phyloP scores from a whole-genome alignment of 2,888 invertebrate genomes.

The Carabus problematicus region DNA sequence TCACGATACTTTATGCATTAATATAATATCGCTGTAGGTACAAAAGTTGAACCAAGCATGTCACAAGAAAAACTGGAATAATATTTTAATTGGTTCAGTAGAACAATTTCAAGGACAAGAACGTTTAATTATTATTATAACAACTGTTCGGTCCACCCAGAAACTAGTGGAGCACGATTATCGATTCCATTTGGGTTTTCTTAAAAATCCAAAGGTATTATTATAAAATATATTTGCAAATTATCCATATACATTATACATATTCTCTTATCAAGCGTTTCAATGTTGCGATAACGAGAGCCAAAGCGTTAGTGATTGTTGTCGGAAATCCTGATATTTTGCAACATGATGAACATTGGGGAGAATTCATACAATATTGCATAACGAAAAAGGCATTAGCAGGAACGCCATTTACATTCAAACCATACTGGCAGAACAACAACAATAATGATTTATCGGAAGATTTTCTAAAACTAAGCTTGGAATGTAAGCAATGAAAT shows the following conservation, averaged over 20 bases:
- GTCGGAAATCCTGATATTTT: conserved; percentile 63
- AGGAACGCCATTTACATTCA: conserved; percentile 52
- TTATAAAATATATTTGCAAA: conserved; percentile 14
- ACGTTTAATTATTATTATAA: conserved; percentile 77
- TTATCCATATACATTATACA: conserved; percentile 9
- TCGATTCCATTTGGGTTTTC: conserved; percentile 61
- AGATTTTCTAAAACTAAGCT: conserved; percentile 36
- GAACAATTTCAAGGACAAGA: conserved; percentile 90
- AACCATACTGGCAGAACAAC: conserved; percentile 11
- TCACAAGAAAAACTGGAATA: conserved; percentile 52
- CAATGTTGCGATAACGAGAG: conserved; percentile 76
- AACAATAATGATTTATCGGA: conserved; percentile 24
- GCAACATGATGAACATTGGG: conserved; percentile 57
- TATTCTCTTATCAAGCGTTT: conserved; percentile 65
- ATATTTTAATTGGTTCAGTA: conserved; percentile 76
- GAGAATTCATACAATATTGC: conserved; percentile 56
- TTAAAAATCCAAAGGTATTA: conserved; percentile 64
- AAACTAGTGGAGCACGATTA: conserved; percentile 62
- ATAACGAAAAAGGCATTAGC: conserved; percentile 53
- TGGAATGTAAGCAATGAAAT: conserved; percentile 34
- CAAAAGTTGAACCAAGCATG: conserved; percentile 59
- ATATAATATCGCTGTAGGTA: conserved; percentile 47
- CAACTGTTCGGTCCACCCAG: conserved; percentile 76
- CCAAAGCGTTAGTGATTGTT: conserved; percentile 70
- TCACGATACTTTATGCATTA: conserved; percentile 17